These are phyloP conservation scores for Bufotes viridis DNA, from an alignment of 2,797 vertebrate species.

Conservation along the genomic window DNA sequence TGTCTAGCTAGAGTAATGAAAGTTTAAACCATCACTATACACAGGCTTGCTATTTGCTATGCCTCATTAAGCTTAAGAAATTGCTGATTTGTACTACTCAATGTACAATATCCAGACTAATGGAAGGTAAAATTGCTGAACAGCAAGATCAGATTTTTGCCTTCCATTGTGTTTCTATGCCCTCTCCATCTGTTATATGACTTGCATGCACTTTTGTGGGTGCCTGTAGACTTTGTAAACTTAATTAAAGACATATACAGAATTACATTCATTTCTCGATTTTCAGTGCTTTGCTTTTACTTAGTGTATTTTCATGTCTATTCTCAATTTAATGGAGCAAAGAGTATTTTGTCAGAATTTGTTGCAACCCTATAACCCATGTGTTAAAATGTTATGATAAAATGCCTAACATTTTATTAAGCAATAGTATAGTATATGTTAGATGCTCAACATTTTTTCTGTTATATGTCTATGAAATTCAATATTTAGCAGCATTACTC, in stretches of 20 bases:
- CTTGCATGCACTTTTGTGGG: constrained; percentile 26
- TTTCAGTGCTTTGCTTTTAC: not conserved
- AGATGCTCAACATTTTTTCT: too few species aligned
- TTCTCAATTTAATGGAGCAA: too few species aligned
- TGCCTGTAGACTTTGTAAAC: constrained; percentile 22
- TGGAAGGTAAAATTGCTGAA: constrained; percentile 53
- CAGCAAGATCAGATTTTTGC: constrained; percentile 47
- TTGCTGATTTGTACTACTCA: constrained; percentile 59
- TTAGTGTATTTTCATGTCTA: not conserved
- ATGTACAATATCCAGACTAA: constrained; percentile 59
- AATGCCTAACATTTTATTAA: too few species aligned
- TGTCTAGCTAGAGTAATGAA: constrained; percentile 59
- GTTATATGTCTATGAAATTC: too few species aligned
- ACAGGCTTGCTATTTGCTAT: constrained; percentile 49
- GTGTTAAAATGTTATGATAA: too few species aligned
- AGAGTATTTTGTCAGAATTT: too few species aligned
- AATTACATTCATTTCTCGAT: not conserved
- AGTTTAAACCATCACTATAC: constrained; percentile 53
- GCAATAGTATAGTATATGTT: too few species aligned
- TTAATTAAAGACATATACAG: constrained; percentile 31
- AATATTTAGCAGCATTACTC: too few species aligned
- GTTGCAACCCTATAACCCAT: too few species aligned
- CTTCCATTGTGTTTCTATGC: constrained; percentile 27
- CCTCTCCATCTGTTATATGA: constrained; percentile 37
- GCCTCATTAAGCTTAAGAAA: constrained; percentile 59